Evolutionary conservation across 2,797 vertebrate genomes (phyloP).

Genomic region (Pipistrellus pipistrellus): DNA sequence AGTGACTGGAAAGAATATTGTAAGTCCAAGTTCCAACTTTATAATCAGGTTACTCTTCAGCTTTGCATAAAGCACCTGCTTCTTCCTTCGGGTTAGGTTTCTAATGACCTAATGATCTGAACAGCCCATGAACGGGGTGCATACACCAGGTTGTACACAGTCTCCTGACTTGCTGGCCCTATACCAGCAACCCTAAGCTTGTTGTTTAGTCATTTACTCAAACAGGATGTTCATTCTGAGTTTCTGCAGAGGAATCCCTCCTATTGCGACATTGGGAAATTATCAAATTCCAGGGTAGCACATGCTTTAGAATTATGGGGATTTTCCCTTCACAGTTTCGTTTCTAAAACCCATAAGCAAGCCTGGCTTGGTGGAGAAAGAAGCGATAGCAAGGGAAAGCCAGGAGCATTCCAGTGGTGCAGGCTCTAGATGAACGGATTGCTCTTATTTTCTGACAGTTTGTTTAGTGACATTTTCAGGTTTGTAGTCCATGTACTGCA

Average conservation of each 20-base stretch:
- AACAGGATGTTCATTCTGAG: not conserved
- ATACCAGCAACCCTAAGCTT: not conserved
- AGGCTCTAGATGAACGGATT: not conserved
- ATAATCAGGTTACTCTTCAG: not conserved
- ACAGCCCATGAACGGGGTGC: rapidly evolving
- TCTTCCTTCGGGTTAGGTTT: not conserved
- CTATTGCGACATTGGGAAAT: not conserved
- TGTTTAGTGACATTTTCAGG: constrained; percentile 66
- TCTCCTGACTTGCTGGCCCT: not conserved
- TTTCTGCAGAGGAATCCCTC: constrained; percentile 16
- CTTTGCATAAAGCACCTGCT: not conserved
- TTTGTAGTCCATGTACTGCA: constrained; percentile 6
- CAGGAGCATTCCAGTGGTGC: not conserved
- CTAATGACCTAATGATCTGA: not conserved
- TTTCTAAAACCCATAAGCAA: not conserved
- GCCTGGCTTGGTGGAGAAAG: not conserved
- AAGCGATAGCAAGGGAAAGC: not conserved
- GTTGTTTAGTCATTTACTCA: not conserved
- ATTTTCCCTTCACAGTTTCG: not conserved
- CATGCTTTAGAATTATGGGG: not conserved
- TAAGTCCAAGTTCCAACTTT: not conserved
- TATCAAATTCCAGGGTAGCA: not conserved
- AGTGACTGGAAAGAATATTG: not conserved
- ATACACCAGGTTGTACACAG: not conserved
- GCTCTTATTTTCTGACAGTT: constrained; percentile 61